phyloP scores from a whole-genome alignment of 1,140 invertebrate genomes.

The Babylonia areolata region DNA sequence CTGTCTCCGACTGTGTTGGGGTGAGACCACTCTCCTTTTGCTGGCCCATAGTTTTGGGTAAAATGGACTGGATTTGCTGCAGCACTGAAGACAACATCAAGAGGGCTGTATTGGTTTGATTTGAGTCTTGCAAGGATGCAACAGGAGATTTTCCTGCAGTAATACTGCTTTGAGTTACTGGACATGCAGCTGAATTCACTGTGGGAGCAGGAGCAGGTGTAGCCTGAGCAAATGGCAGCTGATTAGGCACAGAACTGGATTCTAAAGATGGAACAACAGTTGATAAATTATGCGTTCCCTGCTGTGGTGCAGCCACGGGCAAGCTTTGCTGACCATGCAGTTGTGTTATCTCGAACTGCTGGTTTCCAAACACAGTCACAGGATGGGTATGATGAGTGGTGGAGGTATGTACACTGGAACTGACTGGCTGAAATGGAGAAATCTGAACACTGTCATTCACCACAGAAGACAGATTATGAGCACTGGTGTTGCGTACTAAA shows the following conservation, averaged over 20 bases:
- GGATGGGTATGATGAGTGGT: not conserved
- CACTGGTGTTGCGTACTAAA: conserved; percentile 14
- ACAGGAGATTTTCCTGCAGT: not conserved
- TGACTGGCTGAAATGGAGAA: not conserved
- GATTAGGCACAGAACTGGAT: not conserved
- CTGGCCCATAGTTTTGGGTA: conserved; percentile 20
- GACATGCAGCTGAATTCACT: not conserved
- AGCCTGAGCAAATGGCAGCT: not conserved
- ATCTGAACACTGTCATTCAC: conserved; percentile 1
- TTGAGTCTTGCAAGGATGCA: conserved; percentile 23
- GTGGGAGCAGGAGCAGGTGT: not conserved
- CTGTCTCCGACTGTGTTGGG: not conserved
- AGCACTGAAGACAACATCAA: not conserved
- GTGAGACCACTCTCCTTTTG: not conserved
- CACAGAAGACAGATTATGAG: conserved; percentile 6
- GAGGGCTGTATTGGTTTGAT: conserved; percentile 12
- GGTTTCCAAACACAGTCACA: not conserved
- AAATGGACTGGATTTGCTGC: not conserved
- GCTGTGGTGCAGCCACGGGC: not conserved
- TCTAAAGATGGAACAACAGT: not conserved
- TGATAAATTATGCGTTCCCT: conserved; percentile 6
- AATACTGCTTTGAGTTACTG: conserved; percentile 8
- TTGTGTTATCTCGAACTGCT: not conserved
- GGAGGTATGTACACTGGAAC: not conserved
- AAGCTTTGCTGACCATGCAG: not conserved